Evolutionary conservation across 2,113 vertebrate species (phyloP).

Genomic region (Pelvicachromis taeniatus): DNA sequence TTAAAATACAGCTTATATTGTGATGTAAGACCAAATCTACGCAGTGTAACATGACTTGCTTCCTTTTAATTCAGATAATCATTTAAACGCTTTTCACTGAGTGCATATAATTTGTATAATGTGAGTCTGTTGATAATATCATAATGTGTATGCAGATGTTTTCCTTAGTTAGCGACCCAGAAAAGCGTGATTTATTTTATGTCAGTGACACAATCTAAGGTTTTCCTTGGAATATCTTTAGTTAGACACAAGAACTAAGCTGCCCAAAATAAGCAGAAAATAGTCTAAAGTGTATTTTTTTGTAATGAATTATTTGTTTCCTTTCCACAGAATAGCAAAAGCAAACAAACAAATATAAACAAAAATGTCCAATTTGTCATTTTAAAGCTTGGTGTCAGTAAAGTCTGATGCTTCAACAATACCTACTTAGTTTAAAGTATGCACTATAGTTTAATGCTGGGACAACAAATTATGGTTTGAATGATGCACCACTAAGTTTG

Average conservation of each 20-base stretch:
- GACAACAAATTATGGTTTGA: neutral
- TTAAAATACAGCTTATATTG: neutral
- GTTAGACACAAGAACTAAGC: neutral
- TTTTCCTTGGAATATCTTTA: neutral
- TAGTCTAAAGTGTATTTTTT: neutral
- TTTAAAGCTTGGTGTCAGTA: neutral
- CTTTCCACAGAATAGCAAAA: neutral
- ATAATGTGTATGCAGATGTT: too few species aligned
- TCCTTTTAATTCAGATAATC: too few species aligned
- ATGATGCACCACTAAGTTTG: neutral
- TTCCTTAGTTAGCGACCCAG: too few species aligned
- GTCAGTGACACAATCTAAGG: neutral
- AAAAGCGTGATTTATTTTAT: too few species aligned
- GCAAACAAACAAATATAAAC: neutral
- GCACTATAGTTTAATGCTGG: neutral
- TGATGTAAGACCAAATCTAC: too few species aligned
- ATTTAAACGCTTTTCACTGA: too few species aligned
- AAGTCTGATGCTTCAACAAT: neutral
- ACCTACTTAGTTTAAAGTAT: neutral
- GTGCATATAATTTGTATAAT: too few species aligned
- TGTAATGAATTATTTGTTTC: neutral
- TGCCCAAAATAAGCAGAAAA: neutral
- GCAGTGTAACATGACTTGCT: too few species aligned
- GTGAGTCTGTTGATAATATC: too few species aligned
- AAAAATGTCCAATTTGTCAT: neutral